Conservation (phyloP, 2,888 invertebrate species). For the Dusona sp. region DNA sequence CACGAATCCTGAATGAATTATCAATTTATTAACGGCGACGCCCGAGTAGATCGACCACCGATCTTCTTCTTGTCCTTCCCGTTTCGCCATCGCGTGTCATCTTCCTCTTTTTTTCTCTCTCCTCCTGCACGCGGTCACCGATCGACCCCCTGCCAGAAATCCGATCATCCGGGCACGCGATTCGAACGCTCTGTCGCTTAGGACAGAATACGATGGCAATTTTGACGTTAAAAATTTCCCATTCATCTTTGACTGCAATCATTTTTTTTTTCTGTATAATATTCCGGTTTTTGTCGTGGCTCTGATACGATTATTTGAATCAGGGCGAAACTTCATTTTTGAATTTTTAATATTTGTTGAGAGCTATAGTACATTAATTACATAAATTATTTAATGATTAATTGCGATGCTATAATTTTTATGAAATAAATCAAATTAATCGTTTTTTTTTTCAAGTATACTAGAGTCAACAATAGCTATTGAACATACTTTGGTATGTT, state of each 20-base stretch:
- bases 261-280: constrained; percentile 2
- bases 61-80: constrained; percentile 33
- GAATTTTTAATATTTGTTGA: not conserved
- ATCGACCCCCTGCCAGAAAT: constrained; percentile 62
- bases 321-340: not conserved
- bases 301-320: not conserved
- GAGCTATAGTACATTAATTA: no score
- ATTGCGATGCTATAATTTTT: not conserved
- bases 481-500: no score
- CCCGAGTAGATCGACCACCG: constrained; percentile 45
- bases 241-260: not conserved
- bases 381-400: no score
- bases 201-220: constrained; percentile 13
- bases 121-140: constrained; percentile 40
- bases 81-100: constrained; percentile 7
- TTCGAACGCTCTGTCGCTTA: constrained; percentile 55
- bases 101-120: constrained; percentile 7
- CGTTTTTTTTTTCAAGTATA: not conserved
- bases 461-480: not conserved
- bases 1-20: constrained; percentile 78
- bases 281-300: not conserved
- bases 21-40: constrained; percentile 77
- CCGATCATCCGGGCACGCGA: constrained; percentile 66
- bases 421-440: not conserved
- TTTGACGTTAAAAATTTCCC: constrained; percentile 15